Conservation (phyloP, 2,797 vertebrate species). For the Xiphorhynchus erythropygius region DNA sequence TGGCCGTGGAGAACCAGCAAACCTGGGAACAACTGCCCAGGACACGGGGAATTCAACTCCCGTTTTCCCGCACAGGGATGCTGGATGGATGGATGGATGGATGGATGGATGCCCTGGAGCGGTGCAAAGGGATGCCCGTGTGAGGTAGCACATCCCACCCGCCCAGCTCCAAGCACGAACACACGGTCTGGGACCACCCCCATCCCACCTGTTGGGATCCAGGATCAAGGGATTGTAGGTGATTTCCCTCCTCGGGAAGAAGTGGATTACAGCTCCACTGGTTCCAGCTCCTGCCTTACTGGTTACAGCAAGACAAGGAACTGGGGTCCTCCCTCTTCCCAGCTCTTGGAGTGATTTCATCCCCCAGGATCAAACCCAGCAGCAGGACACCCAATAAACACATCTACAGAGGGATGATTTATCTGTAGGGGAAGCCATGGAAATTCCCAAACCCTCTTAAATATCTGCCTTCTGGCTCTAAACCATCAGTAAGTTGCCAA, state of each 20-base stretch:
- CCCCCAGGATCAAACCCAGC: background rate
- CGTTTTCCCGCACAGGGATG: fast-evolving
- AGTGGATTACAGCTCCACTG: fast-evolving
- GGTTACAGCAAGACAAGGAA: no score
- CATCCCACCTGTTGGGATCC: background rate
- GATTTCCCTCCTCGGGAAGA: background rate
- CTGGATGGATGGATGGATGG: fast-evolving
- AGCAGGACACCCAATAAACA: background rate
- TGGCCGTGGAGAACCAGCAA: no score
- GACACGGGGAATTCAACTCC: fast-evolving
- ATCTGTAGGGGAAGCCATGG: background rate
- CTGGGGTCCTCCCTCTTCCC: background rate
- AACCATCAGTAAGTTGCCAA: conserved; percentile 12
- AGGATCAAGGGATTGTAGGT: fast-evolving
- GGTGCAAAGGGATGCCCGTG: fast-evolving
- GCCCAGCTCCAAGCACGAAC: fast-evolving
- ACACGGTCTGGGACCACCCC: fast-evolving
- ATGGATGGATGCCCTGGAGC: fast-evolving
- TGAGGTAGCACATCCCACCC: fast-evolving
- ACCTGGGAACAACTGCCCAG: background rate
- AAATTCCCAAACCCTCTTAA: conserved; percentile 36
- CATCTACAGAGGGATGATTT: background rate
- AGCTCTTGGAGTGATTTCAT: background rate
- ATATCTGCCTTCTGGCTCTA: background rate
- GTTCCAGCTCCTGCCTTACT: background rate